Evolutionary conservation across 2,888 invertebrate genomes (phyloP), one percentile per base, ranked within the genome.

Genomic region (Nipponacmea schrenckii): DNA sequence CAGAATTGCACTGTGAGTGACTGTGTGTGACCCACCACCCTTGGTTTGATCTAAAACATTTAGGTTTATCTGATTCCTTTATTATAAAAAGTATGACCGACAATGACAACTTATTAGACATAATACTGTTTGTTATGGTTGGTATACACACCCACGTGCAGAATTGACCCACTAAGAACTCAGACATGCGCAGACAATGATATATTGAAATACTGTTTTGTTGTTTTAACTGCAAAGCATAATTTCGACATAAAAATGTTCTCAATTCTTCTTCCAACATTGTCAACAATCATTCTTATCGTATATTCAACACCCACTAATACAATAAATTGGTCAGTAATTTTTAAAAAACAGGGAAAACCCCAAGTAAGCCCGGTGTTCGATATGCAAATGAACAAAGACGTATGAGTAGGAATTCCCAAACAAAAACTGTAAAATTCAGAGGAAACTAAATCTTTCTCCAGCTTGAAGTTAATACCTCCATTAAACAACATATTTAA

Each of bases 351-450:
- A 44, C 24, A 65, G 10, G 31, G 56, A 20, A 56, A 17, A 50
- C 44, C 48, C 31, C 26, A n/a, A n/a, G 26, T 62, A 62, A 26
- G 48, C 62, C 48, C 24, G 56, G 56, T 24, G 24, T 56, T 56
- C 71, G 68, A 74, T 81, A 83, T 83, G 83, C 81, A 83, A 81
- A 83, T 83, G 81, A 83, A 79, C 80, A 80, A 81, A 80, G 78
- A 77, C 74, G 76, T 69, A 76, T 71, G 70, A 70, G 72, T 78
- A 80, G 78, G 77, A 78, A 78, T 75, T 77, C 75, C 62, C 64
- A 64, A 62, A 39, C 39, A 39, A 39, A n/a, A 39, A 39, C 7
- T 39, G 39, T 39, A 10, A 39, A 39, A 8, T 39, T 39, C 39
- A 39, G 1, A 39, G 39, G 8, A 39, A 39, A 39, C 39, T 39